Evolutionary conservation across 2,888 invertebrate genomes (phyloP).

Genomic region (Atrina japonica): DNA sequence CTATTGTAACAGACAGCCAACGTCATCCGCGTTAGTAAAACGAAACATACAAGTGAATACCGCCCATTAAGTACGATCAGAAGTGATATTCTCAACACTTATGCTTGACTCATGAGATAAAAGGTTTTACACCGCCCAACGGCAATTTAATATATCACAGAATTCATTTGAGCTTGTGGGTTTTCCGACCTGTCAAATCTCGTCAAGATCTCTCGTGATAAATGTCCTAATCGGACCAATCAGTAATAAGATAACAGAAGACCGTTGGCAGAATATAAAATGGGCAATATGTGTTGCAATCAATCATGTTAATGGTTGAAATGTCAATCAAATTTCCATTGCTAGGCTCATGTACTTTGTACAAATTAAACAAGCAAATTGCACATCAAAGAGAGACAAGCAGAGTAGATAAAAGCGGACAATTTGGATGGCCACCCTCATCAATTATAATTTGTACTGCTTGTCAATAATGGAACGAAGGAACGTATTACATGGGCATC

Average conservation of each 20-base stretch:
- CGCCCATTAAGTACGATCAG: slow-evolving; percentile 46
- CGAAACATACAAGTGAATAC: slow-evolving; percentile 40
- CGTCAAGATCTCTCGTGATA: slow-evolving; percentile 47
- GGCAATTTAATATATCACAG: slow-evolving; percentile 46
- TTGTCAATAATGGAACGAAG: not conserved
- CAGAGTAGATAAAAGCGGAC: slow-evolving; percentile 35
- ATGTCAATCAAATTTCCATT: slow-evolving; percentile 61
- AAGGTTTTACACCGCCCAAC: slow-evolving; percentile 47
- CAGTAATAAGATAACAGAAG: slow-evolving; percentile 44
- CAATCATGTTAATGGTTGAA: slow-evolving; percentile 61
- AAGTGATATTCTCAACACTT: slow-evolving; percentile 50
- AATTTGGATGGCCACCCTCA: slow-evolving; percentile 36
- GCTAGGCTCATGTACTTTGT: slow-evolving; percentile 51
- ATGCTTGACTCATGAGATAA: slow-evolving; percentile 47
- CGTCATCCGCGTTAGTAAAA: slow-evolving; percentile 31
- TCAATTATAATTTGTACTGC: slow-evolving; percentile 27
- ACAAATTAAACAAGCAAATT: slow-evolving; percentile 54
- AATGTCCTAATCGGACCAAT: slow-evolving; percentile 47
- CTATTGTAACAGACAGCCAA: slow-evolving; percentile 24
- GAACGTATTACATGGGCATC: slow-evolving; percentile 15
- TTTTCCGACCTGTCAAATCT: slow-evolving; percentile 46
- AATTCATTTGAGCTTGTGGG: slow-evolving; percentile 41
- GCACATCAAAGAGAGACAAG: slow-evolving; percentile 44
- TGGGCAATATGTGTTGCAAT: slow-evolving; percentile 50
- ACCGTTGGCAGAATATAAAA: slow-evolving; percentile 43